Evolutionary conservation across 2,888 invertebrate species (phyloP).

Genomic region (Siphlonurus alternatus): DNA sequence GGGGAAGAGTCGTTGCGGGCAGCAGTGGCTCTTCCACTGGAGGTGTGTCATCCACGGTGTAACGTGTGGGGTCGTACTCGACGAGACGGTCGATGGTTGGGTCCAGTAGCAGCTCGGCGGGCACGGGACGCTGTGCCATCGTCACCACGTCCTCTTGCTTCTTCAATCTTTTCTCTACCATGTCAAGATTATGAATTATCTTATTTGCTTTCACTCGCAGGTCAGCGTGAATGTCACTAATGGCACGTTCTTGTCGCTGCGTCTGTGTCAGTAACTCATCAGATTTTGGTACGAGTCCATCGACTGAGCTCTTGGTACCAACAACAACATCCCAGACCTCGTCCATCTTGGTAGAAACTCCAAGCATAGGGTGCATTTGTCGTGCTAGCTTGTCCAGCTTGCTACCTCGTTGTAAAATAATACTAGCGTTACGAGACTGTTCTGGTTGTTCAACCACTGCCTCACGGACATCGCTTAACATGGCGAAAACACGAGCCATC

Average conservation of each 20-base stretch:
- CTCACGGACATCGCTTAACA: slow-evolving; percentile 68
- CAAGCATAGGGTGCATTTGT: slow-evolving; percentile 69
- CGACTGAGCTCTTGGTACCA: slow-evolving; percentile 74
- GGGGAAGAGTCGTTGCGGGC: not conserved
- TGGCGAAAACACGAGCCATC: slow-evolving; percentile 55
- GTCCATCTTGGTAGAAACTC: slow-evolving; percentile 78
- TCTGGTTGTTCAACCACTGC: slow-evolving; percentile 55
- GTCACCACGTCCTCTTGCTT: slow-evolving; percentile 63
- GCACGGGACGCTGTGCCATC: slow-evolving; percentile 55
- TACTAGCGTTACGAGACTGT: not conserved
- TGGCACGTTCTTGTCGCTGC: slow-evolving; percentile 70
- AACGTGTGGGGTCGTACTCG: slow-evolving; percentile 59
- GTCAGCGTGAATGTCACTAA: slow-evolving; percentile 71
- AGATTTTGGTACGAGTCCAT: slow-evolving; percentile 70
- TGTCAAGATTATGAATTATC: slow-evolving; percentile 72
- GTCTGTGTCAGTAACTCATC: slow-evolving; percentile 72
- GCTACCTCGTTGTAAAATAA: slow-evolving; percentile 36
- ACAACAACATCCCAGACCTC: slow-evolving; percentile 83
- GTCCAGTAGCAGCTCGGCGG: slow-evolving; percentile 49
- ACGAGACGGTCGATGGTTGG: slow-evolving; percentile 64
- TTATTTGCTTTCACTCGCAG: slow-evolving; percentile 65
- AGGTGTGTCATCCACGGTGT: slow-evolving; percentile 20
- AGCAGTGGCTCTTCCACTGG: not conserved
- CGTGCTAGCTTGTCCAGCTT: slow-evolving; percentile 67
- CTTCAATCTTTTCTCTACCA: slow-evolving; percentile 66